Evolutionary conservation across 1,140 invertebrate species (phyloP), one percentile per base, ranked within the genome.

Genomic region (Diprion similis): DNA sequence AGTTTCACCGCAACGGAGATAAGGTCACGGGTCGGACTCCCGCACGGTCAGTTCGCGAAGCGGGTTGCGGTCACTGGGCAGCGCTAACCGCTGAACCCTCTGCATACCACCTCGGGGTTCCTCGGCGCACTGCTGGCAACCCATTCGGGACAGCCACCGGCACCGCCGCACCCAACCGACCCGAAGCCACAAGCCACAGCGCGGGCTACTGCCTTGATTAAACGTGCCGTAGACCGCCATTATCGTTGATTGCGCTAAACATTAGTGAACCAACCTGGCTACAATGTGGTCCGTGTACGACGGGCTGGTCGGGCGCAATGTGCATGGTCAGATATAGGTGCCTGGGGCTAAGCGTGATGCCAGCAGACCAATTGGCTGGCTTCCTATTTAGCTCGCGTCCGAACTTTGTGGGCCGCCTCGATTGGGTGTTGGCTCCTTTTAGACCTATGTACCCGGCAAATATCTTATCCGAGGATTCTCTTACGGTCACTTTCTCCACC

Each of bases 231-330:
- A 87, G 86, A 88, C 86, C 86, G 84, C 85, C 85, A 88, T 88
- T 88, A 88, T 88, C 86, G 86, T 85, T 88, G 87, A 88, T 88
- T 88, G 86, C 86, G 86, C 86, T 87, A 87, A 88, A 88, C 87
- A 88, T 88, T 88, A 88, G 87, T 86, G 83, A 85, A 83, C 80
- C 19, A 45, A 18, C 37, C 80, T 77, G 24, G 24, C 24, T 37
- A 37, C 24, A 37, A 37, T 37, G 24, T 37, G 24, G 24, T 79
- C 24, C 24, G 24, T 37, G 24, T 37, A 37, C 24, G 24, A 37
- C 24, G 24, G 24, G 24, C 24, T 6, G 24, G 24, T 37, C 24
- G 24, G 24, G 24, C 24, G 24, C 24, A 37, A 37, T 37, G 24
- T 37, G 24, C 24, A 37, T 37, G 24, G 24, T 37, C 24, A 37